Percentiles rank a stretch among this genome's conserved stretches.
Evolutionary conservation across 2,113 vertebrate species (phyloP).

Genomic region (Dipodomys stephensi): DNA sequence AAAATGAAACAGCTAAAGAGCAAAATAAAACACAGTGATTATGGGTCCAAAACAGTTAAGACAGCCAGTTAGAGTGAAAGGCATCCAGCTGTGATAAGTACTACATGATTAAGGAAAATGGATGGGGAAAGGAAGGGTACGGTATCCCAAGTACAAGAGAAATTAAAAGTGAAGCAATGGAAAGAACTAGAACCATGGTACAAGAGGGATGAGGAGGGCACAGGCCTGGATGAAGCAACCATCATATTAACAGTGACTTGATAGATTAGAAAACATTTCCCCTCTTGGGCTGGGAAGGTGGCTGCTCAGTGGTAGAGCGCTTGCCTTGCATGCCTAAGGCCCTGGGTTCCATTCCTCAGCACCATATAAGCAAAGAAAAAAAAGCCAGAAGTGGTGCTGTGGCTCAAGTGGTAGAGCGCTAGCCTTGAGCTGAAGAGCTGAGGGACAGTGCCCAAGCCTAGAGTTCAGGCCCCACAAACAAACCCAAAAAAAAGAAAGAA

Average conservation of each 20-base stretch:
- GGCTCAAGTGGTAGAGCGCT: too few relatives aligned
- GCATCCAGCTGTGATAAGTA: not conserved
- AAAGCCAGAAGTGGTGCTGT: too few relatives aligned
- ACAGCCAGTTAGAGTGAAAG: not conserved
- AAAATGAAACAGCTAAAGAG: constrained; percentile 43
- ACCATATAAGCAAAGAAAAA: too few relatives aligned
- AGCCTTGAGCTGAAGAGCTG: too few relatives aligned
- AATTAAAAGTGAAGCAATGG: not conserved
- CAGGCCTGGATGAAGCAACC: not conserved
- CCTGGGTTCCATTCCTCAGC: too few relatives aligned
- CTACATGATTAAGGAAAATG: not conserved
- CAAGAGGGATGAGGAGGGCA: not conserved
- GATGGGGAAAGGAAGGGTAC: not conserved
- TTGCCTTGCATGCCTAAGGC: too few relatives aligned
- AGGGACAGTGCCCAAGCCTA: not conserved
- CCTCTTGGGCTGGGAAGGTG: too few relatives aligned
- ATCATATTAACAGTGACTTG: not conserved
- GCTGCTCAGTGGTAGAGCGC: too few relatives aligned
- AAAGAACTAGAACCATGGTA: not conserved
- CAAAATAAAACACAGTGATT: constrained; percentile 38
- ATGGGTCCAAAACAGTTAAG: not conserved
- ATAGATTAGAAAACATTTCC: not conserved
- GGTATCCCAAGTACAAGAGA: not conserved
- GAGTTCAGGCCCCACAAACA: not conserved
- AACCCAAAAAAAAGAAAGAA: too few relatives aligned